These are phyloP conservation scores for Agapornis canus DNA, from an alignment of 2,797 vertebrate species.

Conservation along the genomic window DNA sequence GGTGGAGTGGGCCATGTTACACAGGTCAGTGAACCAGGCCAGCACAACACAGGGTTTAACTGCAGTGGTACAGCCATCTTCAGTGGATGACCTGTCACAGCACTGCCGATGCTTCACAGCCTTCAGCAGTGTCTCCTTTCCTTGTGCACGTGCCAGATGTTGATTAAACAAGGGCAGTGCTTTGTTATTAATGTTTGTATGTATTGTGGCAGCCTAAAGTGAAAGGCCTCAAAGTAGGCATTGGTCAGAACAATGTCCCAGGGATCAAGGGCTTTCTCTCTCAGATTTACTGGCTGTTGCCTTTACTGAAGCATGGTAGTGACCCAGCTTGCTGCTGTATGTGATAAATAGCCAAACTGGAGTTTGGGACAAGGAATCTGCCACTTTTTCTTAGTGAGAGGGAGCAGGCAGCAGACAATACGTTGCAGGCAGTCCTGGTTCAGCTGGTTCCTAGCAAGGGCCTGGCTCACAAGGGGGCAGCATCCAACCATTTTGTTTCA, in stretches of 20 bases:
- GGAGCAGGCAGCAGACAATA: background rate
- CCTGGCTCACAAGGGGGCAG: constrained; percentile 32
- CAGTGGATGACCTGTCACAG: accelerated
- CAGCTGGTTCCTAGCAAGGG: background rate
- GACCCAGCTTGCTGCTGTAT: accelerated
- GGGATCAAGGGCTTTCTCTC: background rate
- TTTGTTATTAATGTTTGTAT: background rate
- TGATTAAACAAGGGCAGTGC: background rate
- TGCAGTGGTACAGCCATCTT: accelerated
- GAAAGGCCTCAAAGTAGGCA: background rate
- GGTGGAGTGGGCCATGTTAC: accelerated
- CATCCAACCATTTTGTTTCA: background rate
- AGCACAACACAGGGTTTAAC: accelerated
- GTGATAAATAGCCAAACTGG: background rate
- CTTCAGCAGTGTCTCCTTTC: accelerated
- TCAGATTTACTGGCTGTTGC: background rate
- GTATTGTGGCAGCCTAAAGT: background rate
- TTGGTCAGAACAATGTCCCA: background rate
- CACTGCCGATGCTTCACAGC: accelerated
- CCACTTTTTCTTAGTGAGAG: accelerated
- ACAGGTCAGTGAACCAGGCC: accelerated
- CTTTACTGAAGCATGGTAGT: background rate
- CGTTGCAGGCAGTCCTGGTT: background rate
- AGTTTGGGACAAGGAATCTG: background rate
- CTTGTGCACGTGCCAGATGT: background rate